Base-by-base conservation (phyloP, 2,113 vertebrate genomes). In the Dipodomys merriami region DNA sequence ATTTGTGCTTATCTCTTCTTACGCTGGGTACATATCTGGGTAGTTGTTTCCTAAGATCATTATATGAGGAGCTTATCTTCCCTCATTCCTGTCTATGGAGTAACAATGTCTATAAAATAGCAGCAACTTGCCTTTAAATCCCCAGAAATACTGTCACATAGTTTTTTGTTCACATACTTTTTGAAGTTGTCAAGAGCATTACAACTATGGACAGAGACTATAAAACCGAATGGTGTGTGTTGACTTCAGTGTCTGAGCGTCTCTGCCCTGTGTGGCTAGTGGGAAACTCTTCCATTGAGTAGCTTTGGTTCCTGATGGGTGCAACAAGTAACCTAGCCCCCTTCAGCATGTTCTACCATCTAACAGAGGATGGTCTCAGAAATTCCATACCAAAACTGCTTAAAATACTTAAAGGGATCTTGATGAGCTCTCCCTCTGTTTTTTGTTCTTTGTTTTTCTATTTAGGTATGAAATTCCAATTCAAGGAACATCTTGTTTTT, bases 401-500 rank as follows among this genome's bases (percentile, higher is more conserved):
- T 62, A 89, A 57, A 20, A 7, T 19, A 6, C 39, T 90, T 90
- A 76, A 67, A 92, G 35, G 25, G 27, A 33, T 86, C 80, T 92
- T 84, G 33, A 46, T 68, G 62, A 89, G 57, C 10, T 64, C 7
- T 83, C 25, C n/a, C 53, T 91, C 19, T 77, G 49, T 67, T 80
- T 93, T 95, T 57, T 18, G 12, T 57, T 57, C 4, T 57, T 57
- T 57, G 15, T 57, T 57, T 57, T 33, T 95, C 64, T 74, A 73
- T 64, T 46, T 46, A 88, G 67, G 65, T 65, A 83, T 64, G 39
- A 90, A 96, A 74, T 78, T 8, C 0, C 46, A 72, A 33, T 60
- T 10, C 19, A 83, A 91, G 57, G 19, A 88, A 81, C 16, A 76
- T 44, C 57, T 81, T 89, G 39, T 25, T 82, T 91, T 93, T 81